These are phyloP conservation scores for Stictocephala bisonia DNA, from an alignment of 2,888 invertebrate genomes.

Conservation along the genomic window DNA sequence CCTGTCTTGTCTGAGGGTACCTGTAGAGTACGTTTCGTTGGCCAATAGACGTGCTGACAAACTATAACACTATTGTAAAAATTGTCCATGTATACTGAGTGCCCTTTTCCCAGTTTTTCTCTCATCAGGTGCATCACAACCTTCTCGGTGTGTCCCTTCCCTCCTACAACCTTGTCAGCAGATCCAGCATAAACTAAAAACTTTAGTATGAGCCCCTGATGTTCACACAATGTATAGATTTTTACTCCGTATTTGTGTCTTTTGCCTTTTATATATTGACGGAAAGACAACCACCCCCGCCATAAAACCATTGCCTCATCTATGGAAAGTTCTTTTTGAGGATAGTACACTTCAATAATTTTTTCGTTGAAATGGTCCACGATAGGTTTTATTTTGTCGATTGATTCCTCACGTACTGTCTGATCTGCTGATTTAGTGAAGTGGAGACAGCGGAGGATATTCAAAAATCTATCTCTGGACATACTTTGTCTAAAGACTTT, in stretches of 20 bases:
- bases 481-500: conserved; percentile 33
- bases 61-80: conserved; percentile 17
- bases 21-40: not conserved
- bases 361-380: conserved; percentile 20
- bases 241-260: conserved; percentile 11
- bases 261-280: conserved; percentile 15
- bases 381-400: not conserved
- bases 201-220: not conserved
- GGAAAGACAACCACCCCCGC: not conserved
- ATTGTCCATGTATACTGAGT: conserved; percentile 4
- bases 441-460: conserved; percentile 41
- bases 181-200: not conserved
- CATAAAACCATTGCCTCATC: conserved; percentile 29
- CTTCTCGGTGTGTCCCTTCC: not conserved
- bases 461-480: conserved; percentile 41
- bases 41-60: not conserved
- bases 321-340: conserved; percentile 18
- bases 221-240: conserved; percentile 5
- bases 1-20: not conserved
- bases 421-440: not conserved
- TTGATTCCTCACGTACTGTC: not conserved
- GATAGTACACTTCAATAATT: conserved; percentile 1
- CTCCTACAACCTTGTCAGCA: not conserved
- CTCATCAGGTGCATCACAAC: conserved; percentile 13
- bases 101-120: no score